These are phyloP conservation scores for Taeniopygia guttata DNA, from an alignment of 2,797 vertebrate species.

Conservation along the genomic window DNA sequence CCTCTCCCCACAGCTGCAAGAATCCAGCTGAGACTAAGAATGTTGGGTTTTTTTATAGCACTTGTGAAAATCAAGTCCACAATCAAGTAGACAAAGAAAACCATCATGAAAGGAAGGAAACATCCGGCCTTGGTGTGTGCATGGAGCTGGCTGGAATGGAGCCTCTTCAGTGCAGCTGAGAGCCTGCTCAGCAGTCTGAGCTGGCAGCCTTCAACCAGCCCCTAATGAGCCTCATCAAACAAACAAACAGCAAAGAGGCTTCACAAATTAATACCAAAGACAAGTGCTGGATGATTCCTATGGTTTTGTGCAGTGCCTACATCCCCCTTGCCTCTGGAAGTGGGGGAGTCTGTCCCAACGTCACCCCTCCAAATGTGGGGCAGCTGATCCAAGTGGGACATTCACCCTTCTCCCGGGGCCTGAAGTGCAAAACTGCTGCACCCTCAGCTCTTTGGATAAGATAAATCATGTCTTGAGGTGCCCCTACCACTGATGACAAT, in stretches of 20 bases:
- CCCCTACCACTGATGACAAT: neutral
- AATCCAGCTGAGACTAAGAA: slow-evolving; percentile 38
- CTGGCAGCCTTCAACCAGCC: slow-evolving; percentile 43
- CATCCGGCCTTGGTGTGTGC: neutral
- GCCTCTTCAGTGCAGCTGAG: slow-evolving; percentile 28
- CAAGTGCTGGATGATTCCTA: neutral
- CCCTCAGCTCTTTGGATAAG: neutral
- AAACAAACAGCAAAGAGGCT: neutral
- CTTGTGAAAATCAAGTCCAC: slow-evolving; percentile 55
- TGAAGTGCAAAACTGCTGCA: neutral
- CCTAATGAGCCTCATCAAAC: slow-evolving; percentile 54
- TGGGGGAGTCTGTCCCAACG: neutral
- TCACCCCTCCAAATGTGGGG: neutral
- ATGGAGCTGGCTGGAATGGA: neutral
- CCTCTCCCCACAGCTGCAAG: slow-evolving; percentile 33
- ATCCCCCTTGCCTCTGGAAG: neutral
- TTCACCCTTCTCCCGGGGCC: neutral
- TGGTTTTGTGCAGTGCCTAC: neutral
- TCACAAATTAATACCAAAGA: neutral
- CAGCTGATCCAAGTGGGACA: neutral
- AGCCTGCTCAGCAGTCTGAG: slow-evolving; percentile 50
- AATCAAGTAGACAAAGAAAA: slow-evolving; percentile 55
- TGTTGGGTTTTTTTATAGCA: neutral
- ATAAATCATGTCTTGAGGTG: neutral
- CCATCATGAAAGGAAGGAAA: slow-evolving; percentile 24